Base-by-base conservation (phyloP, 2,797 vertebrate genomes). In the Fundulus diaphanus region DNA sequence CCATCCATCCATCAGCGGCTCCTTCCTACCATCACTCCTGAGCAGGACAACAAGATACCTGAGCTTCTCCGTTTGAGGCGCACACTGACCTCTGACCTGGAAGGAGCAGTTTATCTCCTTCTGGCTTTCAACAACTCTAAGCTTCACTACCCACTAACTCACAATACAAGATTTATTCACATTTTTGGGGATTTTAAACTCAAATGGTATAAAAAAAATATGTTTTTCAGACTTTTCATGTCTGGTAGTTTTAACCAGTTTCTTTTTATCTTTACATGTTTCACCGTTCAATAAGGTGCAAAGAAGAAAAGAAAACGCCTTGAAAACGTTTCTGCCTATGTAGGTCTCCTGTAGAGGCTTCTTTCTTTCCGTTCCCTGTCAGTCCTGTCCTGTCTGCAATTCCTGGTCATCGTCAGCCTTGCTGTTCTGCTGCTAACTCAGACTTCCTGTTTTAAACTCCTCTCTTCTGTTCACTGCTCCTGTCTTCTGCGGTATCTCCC, bases 401-500 rank as follows among this genome's bases (percentile, higher is more conserved):
- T 79, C 40, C 89, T 86, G 85, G 48, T 84, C 73, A 70, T 76
- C 73, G 78, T 89, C 85, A 78, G 79, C 35, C 74, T n/a, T 40
- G n/a, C 66, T 27, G 54, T 31, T 74, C 68, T 33, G 57, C 31
- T 72, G 69, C 72, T 75, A 70, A 74, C 79, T 77, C 74, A 18
- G n/a, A 1, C 73, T 83, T 91, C 83, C 89, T 90, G 76, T 46
- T 72, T 59, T 22, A 59, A 84, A 74, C 87, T 78, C 77, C 49
- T 84, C 85, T 80, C 51, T 68, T 81, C 77, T 77, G 79, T 87
- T 88, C 88, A 81, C 72, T 52, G 46, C 35, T 76, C 57, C 7
- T 78, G 78, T 92, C 84, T 69, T 54, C 59, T 48, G 11, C 72
- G 31, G 78, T 27, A 79, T 84, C 86, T 91, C 89, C 85, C 82